Base-by-base conservation (phyloP, 2,113 vertebrate species). In the Pollachius pollachius region DNA sequence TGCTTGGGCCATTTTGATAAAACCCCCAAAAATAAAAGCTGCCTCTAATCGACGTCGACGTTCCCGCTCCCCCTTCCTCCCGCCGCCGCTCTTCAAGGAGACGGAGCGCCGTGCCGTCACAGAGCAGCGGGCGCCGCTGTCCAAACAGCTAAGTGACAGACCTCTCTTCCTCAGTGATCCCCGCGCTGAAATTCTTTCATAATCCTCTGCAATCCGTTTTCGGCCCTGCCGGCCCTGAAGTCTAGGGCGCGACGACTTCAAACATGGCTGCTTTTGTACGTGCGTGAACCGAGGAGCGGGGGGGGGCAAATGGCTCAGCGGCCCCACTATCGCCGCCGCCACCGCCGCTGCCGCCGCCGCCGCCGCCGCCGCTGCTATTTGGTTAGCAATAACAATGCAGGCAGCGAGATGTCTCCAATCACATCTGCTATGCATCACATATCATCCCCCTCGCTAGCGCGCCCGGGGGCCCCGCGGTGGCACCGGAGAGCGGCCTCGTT, bases 391-490 rank as follows among this genome's bases (percentile, higher is more conserved):
- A 80, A 85, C 85, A 85, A 84, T 59, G 52, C 78, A 76, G 85
- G 81, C 81, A 76, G 86, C 81, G 84, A 83, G 79, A 84, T 86
- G 85, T 76, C 84, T 80, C 84, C 84, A 77, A 80, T 90, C 89
- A 88, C 84, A 87, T 89, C 82, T 88, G 85, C 70, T 89, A 84
- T 88, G 82, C 87, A 87, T 90, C 88, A 88, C 82, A 81, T 86
- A 80, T 63, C 78, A 80, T 72, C 74, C 83, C 73, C 65, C 73
- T 18, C 5, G 80, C 77, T 76, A 64, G 27, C 59, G 41, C 61
- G 81, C 84, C 89, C 74, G 15, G 69, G 80, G 62, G 67, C 81
- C 83, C 78, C 69, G 76, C 79, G 85, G 86, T 81, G 41, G 41
- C 12, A 88, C 84, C 54, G 9, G 3, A 57, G 54, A 16, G 54